A percentile compares a stretch with the other conserved stretches of the same genome.
phyloP scores from a whole-genome alignment of 2,797 vertebrate species.

The Channallabes apus region DNA sequence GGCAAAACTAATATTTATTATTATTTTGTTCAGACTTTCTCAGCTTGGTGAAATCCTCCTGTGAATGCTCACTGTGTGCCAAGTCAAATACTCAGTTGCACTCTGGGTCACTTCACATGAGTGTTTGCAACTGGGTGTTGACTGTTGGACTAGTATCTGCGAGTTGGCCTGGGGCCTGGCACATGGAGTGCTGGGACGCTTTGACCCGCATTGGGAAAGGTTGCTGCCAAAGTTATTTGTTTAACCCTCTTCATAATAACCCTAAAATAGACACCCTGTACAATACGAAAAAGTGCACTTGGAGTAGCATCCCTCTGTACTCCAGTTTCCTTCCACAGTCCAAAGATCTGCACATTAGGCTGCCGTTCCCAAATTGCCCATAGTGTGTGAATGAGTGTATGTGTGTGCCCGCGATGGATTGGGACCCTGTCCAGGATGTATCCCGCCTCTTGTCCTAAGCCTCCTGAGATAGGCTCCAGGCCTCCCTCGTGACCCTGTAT shows the following conservation, averaged over 20 bases:
- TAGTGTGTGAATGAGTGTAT: too few relatives aligned
- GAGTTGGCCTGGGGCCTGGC: conserved; percentile 11
- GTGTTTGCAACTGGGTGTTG: conserved; percentile 32
- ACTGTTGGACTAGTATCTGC: not conserved
- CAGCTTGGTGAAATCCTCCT: conserved; percentile 14
- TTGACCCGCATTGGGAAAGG: not conserved
- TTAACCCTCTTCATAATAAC: conserved; percentile 2
- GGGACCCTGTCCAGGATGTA: too few relatives aligned
- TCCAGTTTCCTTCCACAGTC: too few relatives aligned
- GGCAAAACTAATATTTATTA: conserved; percentile 24
- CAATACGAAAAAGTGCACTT: not conserved
- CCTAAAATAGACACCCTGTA: conserved; percentile 15
- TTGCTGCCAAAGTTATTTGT: conserved; percentile 16
- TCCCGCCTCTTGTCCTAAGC: too few relatives aligned
- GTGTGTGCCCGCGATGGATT: too few relatives aligned
- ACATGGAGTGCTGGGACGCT: not conserved
- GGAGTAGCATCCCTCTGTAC: not conserved
- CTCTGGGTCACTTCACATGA: conserved; percentile 30
- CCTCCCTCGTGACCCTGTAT: not conserved
- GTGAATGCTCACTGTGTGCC: conserved; percentile 12
- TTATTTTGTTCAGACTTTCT: conserved; percentile 10
- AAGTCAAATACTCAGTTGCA: conserved; percentile 28
- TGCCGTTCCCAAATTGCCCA: too few relatives aligned
- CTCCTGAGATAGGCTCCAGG: too few relatives aligned
- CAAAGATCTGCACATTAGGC: too few relatives aligned